phyloP scores from a whole-genome alignment of 2,888 invertebrate genomes.

The Miltochrista miniata region DNA sequence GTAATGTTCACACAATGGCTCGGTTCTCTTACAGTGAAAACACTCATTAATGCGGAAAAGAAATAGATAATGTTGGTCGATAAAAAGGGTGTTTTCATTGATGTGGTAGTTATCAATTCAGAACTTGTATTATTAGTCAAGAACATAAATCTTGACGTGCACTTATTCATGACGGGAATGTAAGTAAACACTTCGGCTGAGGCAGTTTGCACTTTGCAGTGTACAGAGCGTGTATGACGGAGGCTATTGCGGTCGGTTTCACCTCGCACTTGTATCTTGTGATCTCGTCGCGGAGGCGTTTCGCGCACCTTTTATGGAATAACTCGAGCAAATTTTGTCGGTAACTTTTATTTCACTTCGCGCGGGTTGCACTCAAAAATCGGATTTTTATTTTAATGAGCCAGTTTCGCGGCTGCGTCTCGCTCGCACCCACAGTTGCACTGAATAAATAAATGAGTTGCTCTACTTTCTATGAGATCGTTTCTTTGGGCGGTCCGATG shows the following conservation, averaged over 20 bases:
- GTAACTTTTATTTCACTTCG: constrained; percentile 77
- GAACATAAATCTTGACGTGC: constrained; percentile 1
- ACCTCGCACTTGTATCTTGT: constrained; percentile 72
- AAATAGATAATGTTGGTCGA: constrained; percentile 42
- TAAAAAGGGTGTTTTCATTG: constrained; percentile 36
- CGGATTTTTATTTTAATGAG: constrained; percentile 82
- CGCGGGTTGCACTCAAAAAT: constrained; percentile 78
- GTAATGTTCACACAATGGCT: constrained; percentile 67
- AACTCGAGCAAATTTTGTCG: constrained; percentile 82
- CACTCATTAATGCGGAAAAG: constrained; percentile 58
- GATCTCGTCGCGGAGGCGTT: constrained; percentile 73
- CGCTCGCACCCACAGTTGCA: constrained; percentile 74
- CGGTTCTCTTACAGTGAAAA: constrained; percentile 56
- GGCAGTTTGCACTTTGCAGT: no score
- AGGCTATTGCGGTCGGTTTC: constrained; percentile 76
- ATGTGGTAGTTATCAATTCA: constrained; percentile 6
- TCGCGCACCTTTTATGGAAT: constrained; percentile 79
- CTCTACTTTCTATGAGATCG: constrained; percentile 83
- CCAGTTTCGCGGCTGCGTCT: constrained; percentile 71
- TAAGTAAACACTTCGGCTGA: constrained; percentile 49
- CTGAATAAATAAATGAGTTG: constrained; percentile 82
- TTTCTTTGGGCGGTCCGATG: constrained; percentile 75
- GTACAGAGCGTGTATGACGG: constrained; percentile 44
- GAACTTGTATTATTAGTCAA: constrained; percentile 5
- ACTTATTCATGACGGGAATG: constrained; percentile 39